Evolutionary conservation across 1,140 invertebrate genomes (phyloP).

Genomic region (Scylla paramamosain): DNA sequence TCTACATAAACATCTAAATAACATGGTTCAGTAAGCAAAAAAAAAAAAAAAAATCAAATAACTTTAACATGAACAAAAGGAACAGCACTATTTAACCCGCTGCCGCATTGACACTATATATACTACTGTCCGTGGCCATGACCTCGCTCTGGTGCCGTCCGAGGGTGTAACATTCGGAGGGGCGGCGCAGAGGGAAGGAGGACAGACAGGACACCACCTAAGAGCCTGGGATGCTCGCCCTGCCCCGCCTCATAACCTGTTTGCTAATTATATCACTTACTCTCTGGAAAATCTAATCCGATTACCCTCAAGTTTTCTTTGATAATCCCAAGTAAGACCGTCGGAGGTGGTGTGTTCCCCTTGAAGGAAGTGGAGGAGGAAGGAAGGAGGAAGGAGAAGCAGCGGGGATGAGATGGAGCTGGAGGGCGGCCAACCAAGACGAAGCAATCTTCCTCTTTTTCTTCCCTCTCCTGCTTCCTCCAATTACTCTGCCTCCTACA

Average conservation of each 20-base stretch:
- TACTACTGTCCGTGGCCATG: too few relatives aligned
- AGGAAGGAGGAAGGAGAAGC: neutral
- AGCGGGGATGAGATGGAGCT: neutral
- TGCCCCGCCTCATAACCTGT: neutral
- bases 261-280: slow-evolving; percentile 24
- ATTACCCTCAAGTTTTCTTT: slow-evolving; percentile 15
- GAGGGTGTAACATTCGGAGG: neutral
- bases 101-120: too few relatives aligned
- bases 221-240: neutral
- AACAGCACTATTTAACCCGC: too few relatives aligned
- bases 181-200: neutral
- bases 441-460: slow-evolving; percentile 23
- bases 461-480: neutral
- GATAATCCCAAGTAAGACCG: neutral
- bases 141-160: neutral
- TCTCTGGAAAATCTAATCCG: neutral
- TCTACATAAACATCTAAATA: too few relatives aligned
- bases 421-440: slow-evolving; percentile 8
- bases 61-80: too few relatives aligned
- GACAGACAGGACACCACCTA: neutral
- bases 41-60: too few relatives aligned
- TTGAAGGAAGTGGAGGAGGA: neutral
- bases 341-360: neutral
- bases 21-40: too few relatives aligned
- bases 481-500: neutral